Percentiles rank a stretch among this genome's conserved stretches.
Evolutionary conservation across 2,888 invertebrate genomes (phyloP).

Genomic region (Acleris literana): DNA sequence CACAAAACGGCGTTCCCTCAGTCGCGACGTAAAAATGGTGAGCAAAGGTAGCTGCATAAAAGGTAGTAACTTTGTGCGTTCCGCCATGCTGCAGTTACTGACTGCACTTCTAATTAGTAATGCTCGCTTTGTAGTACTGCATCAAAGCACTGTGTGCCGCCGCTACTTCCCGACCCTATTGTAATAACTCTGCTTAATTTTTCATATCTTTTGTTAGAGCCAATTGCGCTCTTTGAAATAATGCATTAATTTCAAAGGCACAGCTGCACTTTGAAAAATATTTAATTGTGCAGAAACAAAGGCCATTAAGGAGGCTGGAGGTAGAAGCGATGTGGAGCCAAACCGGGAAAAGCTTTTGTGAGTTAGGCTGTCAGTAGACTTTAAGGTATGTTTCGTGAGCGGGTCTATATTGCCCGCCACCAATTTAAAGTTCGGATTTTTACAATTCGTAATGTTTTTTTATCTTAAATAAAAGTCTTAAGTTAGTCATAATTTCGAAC

Average conservation of each 20-base stretch:
- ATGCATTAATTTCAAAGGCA: slow-evolving; percentile 17
- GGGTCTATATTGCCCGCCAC: no score
- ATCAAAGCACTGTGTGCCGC: slow-evolving; percentile 33
- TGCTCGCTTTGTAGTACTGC: slow-evolving; percentile 37
- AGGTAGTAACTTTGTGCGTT: slow-evolving; percentile 58
- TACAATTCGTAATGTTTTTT: no score
- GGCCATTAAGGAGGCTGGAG: background rate
- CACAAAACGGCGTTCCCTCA: slow-evolving; percentile 49
- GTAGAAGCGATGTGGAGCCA: background rate
- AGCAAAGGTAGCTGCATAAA: slow-evolving; percentile 52
- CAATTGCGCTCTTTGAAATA: slow-evolving; percentile 33
- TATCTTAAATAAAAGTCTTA: no score
- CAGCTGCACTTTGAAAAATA: slow-evolving; percentile 10
- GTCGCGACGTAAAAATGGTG: slow-evolving; percentile 56
- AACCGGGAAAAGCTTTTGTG: background rate
- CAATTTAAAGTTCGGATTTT: no score
- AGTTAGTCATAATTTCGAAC: no score
- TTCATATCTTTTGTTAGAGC: slow-evolving; percentile 33
- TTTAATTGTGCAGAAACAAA: slow-evolving; percentile 7
- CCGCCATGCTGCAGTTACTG: slow-evolving; percentile 37
- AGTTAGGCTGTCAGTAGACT: background rate
- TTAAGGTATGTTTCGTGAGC: background rate
- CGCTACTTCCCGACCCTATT: slow-evolving; percentile 27
- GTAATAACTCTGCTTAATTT: slow-evolving; percentile 30
- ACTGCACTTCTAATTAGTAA: slow-evolving; percentile 63